Evolutionary conservation across 2,113 vertebrate genomes (phyloP).

Genomic region (Zosterops pallidus): DNA sequence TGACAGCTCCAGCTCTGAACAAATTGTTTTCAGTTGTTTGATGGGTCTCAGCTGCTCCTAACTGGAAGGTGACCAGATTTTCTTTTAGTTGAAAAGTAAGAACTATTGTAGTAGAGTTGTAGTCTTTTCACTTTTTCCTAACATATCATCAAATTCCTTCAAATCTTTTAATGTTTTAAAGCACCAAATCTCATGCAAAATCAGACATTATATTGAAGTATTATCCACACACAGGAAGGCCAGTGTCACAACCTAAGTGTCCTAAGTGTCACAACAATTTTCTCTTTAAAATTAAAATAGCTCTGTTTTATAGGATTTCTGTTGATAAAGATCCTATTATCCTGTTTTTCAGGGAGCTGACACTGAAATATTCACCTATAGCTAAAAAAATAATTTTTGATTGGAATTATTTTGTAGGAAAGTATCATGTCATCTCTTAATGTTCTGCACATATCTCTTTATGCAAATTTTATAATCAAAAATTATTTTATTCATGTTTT

Average conservation of each 20-base stretch:
- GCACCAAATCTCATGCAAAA: background rate
- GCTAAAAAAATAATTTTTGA: background rate
- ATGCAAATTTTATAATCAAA: background rate
- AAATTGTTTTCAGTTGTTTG: conserved; percentile 79
- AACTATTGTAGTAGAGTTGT: conserved; percentile 27
- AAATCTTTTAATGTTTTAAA: background rate
- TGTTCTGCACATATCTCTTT: background rate
- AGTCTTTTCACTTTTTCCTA: conserved; percentile 6
- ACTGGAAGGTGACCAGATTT: conserved; percentile 68
- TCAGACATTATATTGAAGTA: background rate
- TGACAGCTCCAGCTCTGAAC: conserved; percentile 77
- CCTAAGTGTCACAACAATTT: background rate
- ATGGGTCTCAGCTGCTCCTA: conserved; percentile 75
- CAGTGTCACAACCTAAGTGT: background rate
- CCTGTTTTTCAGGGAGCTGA: background rate
- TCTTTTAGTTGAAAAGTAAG: conserved; percentile 54
- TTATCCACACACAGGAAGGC: background rate
- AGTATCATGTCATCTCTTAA: background rate
- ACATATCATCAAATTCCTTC: background rate
- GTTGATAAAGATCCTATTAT: background rate
- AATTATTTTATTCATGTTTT: background rate
- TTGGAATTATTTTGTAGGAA: background rate
- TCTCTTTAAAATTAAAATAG: background rate
- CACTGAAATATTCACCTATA: background rate
- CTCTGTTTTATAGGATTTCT: background rate